These are phyloP conservation scores for Lacerta bilineata DNA, from an alignment of 2,797 vertebrate genomes.

Conservation along the genomic window DNA sequence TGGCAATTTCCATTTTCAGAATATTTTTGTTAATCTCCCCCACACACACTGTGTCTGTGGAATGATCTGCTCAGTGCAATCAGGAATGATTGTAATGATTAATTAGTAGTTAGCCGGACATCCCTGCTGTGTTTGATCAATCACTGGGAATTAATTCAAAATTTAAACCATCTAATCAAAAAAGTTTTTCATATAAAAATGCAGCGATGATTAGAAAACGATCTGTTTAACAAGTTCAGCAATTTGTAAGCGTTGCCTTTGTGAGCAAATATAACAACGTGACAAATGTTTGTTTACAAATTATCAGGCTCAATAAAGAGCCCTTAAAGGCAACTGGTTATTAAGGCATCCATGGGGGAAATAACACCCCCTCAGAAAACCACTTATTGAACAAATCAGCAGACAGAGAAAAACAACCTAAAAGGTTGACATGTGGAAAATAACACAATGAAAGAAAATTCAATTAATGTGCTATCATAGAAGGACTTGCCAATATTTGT, in stretches of 20 bases:
- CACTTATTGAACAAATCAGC: conserved; percentile 8
- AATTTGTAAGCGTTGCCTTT: background rate
- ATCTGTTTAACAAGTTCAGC: conserved; percentile 13
- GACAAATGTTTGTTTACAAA: conserved; percentile 6
- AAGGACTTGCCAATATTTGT: background rate
- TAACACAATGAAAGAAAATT: background rate
- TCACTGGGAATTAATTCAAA: background rate
- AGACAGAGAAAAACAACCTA: background rate
- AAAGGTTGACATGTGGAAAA: background rate
- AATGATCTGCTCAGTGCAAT: background rate
- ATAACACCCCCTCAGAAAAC: background rate
- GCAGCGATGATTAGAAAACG: conserved; percentile 14
- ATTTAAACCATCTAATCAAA: conserved; percentile 9
- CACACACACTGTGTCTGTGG: background rate
- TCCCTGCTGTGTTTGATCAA: conserved; percentile 8
- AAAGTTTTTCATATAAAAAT: background rate
- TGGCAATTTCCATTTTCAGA: background rate
- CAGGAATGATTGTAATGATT: conserved; percentile 6
- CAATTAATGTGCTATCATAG: background rate
- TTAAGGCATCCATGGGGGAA: background rate
- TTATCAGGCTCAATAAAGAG: background rate
- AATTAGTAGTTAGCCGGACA: background rate
- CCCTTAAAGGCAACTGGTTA: conserved; percentile 7
- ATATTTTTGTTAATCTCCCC: background rate
- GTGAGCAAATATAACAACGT: background rate